phyloP scores from a whole-genome alignment of 2,797 vertebrate genomes.

The Propithecus deckenii region DNA sequence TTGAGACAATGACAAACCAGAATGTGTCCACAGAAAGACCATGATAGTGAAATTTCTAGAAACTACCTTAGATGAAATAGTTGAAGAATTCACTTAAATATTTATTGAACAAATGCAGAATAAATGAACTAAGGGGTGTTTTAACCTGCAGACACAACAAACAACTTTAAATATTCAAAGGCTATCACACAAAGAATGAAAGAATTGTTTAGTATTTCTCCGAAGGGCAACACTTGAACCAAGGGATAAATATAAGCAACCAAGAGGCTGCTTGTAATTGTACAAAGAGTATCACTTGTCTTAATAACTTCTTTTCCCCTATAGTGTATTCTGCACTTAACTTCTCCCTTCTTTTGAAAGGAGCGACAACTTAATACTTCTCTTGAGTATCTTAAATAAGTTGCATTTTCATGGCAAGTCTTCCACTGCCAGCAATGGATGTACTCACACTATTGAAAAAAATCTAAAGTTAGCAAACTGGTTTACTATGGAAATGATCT shows the following conservation, averaged over 20 bases:
- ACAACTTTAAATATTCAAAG: neutral
- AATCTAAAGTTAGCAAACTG: neutral
- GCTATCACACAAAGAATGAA: neutral
- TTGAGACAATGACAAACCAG: neutral
- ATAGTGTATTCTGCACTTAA: neutral
- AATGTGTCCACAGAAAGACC: neutral
- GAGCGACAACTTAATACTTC: neutral
- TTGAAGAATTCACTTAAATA: slow-evolving; percentile 60
- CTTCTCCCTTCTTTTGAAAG: neutral
- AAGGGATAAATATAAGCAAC: neutral
- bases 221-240: neutral
- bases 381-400: neutral
- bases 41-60: neutral
- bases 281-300: neutral
- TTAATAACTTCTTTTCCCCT: neutral
- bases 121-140: neutral
- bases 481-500: neutral
- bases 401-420: neutral
- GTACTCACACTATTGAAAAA: neutral
- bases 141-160: neutral
- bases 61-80: neutral
- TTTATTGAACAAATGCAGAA: slow-evolving; percentile 69
- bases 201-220: neutral
- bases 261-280: neutral
- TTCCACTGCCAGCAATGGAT: neutral